Evolutionary conservation across 2,113 vertebrate species (phyloP).

Genomic region (Lophotis ruficrista): DNA sequence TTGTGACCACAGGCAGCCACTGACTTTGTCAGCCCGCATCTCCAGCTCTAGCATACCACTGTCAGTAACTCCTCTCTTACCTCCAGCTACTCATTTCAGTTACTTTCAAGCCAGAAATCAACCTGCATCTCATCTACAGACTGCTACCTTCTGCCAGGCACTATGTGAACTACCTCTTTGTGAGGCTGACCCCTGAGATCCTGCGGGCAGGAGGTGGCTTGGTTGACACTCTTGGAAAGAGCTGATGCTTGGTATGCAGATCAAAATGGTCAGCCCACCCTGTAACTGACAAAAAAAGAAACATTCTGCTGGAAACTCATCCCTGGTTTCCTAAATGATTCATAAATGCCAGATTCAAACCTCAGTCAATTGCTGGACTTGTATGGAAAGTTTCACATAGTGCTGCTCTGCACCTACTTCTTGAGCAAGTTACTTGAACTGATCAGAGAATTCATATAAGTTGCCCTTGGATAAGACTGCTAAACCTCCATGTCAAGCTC

Average conservation of each 20-base stretch:
- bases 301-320: background rate
- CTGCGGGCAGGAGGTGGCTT: background rate
- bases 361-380: background rate
- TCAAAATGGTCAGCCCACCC: background rate
- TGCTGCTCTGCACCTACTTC: background rate
- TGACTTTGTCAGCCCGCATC: background rate
- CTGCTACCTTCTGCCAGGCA: background rate
- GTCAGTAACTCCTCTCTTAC: background rate
- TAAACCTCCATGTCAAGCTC: background rate
- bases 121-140: background rate
- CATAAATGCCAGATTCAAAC: background rate
- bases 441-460: background rate
- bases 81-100: background rate
- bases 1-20: background rate
- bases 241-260: background rate
- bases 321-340: background rate
- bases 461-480: background rate
- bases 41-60: background rate
- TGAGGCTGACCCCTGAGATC: background rate
- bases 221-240: background rate
- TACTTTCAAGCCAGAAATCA: background rate
- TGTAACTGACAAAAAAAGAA: background rate
- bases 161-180: background rate
- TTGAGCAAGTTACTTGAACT: background rate
- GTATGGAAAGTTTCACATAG: background rate